These are phyloP conservation scores for Sarcophaga subvicina DNA, from an alignment of 2,888 invertebrate genomes.

Conservation along the genomic window DNA sequence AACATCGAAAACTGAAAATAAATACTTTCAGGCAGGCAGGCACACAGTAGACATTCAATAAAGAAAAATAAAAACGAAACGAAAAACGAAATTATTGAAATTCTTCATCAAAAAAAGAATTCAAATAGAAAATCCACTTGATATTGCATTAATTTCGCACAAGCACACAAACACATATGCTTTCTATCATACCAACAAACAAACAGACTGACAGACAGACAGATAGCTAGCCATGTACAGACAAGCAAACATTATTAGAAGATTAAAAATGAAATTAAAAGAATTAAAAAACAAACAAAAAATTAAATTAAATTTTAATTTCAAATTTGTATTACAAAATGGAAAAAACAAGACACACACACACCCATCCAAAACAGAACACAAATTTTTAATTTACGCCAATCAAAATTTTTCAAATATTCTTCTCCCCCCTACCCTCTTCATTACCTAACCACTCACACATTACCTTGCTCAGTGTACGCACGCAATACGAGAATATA, in stretches of 20 bases:
- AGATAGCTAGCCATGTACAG: neutral
- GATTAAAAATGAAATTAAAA: conserved; percentile 16
- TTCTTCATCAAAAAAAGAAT: conserved; percentile 21
- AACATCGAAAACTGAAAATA: neutral
- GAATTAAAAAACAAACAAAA: neutral
- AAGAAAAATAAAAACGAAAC: neutral
- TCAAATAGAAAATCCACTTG: conserved; percentile 58
- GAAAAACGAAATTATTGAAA: conserved; percentile 45
- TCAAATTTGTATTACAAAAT: conserved; percentile 23
- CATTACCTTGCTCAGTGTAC: neutral
- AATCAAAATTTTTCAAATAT: conserved; percentile 67
- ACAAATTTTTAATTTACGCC: conserved; percentile 54
- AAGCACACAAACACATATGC: neutral
- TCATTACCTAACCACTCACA: neutral
- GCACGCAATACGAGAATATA: neutral
- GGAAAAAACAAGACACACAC: conserved; percentile 6
- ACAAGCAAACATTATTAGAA: conserved; percentile 55
- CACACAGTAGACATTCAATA: neutral
- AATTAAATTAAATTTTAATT: neutral
- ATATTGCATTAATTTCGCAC: conserved; percentile 61
- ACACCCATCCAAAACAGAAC: neutral
- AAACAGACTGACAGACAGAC: neutral
- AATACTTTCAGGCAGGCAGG: neutral
- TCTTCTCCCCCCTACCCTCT: neutral
- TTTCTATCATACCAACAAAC: neutral